Base-by-base conservation (phyloP, 2,113 vertebrate genomes). In the Eulacestoma nigropectus region DNA sequence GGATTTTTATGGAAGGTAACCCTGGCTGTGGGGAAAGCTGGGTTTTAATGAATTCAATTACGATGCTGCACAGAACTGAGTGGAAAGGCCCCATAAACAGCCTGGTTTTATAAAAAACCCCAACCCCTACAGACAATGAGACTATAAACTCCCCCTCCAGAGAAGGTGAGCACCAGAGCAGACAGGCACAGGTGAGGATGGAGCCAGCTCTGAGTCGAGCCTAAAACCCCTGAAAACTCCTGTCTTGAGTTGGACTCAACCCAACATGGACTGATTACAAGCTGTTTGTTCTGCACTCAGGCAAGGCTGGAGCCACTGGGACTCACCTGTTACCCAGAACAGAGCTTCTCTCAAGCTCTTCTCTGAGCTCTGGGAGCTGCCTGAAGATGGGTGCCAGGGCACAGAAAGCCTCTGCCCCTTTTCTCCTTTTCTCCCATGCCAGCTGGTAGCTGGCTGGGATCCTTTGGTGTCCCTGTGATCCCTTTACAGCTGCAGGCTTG, bases 1-100 rank as follows among this genome's bases (percentile, higher is more conserved):
- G 75, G 85, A 52, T 84, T 96, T 94, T 62, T 82, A 79, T 52
- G 64, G 91, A 92, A 82, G 70, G 93, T 90, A 82, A 49, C 47
- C 20, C 56, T 59, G 74, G 44, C 78, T 74, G 14, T 63, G 39
- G 42, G n/a, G 33, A 91, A 87, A 59, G 52, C 39, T 87, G 78
- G 18, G 16, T n/a, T 79, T 93, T 85, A 67, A 70, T 87, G 8
- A 78, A 82, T 87, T 89, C 65, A 67, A 3, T 93, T 90, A 67
- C 18, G 5, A 6, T 49, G 44, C 44, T 83, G 67, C 72, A 73
- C 1, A 2, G 62, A 83, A 63, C 50, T 62, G 82, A 53, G 56
- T 78, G 33, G n/a, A 69, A 89, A 78, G 21, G 27, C 57, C 41
- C 26, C 70, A 30, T 32, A 65, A 95, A 52, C 33, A 76, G 30